phyloP scores from a whole-genome alignment of 2,113 vertebrate genomes.

The Eulemur rufifrons region DNA sequence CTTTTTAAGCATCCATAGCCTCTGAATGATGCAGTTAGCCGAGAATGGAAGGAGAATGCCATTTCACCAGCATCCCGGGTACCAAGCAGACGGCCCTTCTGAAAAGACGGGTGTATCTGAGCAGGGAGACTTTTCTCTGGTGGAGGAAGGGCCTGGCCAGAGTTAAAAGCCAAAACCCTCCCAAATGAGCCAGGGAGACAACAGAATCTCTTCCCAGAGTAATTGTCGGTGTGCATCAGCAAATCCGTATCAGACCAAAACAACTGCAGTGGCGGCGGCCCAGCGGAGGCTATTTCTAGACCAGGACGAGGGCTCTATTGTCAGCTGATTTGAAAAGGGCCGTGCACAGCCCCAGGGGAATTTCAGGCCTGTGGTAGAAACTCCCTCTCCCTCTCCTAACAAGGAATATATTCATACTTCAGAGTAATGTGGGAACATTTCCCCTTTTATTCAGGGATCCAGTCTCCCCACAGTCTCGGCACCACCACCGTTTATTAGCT shows the following conservation, averaged over 20 bases:
- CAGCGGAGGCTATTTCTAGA: rapidly evolving
- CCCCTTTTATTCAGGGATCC: background rate
- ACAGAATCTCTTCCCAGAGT: background rate
- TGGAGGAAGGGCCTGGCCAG: background rate
- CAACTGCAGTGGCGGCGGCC: rapidly evolving
- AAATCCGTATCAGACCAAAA: rapidly evolving
- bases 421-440: rapidly evolving
- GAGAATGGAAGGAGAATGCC: background rate
- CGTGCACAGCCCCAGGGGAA: rapidly evolving
- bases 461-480: background rate
- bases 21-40: background rate
- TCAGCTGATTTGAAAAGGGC: background rate
- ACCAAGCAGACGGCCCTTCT: background rate
- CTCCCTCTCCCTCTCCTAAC: background rate
- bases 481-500: background rate
- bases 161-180: background rate
- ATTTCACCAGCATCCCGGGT: background rate
- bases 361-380: background rate
- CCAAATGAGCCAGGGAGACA: background rate
- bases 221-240: background rate
- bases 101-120: background rate
- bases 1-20: background rate
- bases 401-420: background rate
- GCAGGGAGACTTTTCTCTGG: background rate
- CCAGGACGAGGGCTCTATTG: rapidly evolving